Conservation (phyloP, 1,140 invertebrate genomes). For the Drosophila dunni region DNA sequence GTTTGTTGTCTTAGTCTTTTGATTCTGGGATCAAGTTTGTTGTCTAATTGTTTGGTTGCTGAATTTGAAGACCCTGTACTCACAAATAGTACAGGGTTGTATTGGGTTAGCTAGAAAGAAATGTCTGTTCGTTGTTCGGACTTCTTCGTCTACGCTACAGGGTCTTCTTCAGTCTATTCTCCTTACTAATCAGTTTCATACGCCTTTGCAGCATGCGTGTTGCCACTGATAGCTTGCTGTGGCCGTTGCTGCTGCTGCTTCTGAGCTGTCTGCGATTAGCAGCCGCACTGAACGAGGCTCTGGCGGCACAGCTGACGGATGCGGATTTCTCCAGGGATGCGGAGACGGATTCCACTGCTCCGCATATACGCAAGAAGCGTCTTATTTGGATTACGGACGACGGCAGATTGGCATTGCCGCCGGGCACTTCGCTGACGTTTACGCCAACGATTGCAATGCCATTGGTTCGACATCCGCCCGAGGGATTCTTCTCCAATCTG, state of each 20-base stretch:
- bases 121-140: too few relatives aligned
- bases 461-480: slow-evolving; percentile 92
- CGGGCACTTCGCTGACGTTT: slow-evolving; percentile 91
- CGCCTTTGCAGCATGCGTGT: slow-evolving; percentile 38
- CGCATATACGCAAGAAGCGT: slow-evolving; percentile 91
- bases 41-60: too few relatives aligned
- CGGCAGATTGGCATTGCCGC: slow-evolving; percentile 91
- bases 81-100: too few relatives aligned
- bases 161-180: background rate
- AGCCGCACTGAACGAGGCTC: slow-evolving; percentile 42
- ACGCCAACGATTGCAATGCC: slow-evolving; percentile 92
- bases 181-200: background rate
- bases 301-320: slow-evolving; percentile 60
- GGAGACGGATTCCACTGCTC: slow-evolving; percentile 52
- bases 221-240: background rate
- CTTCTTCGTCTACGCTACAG: too few relatives aligned
- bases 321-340: slow-evolving; percentile 41
- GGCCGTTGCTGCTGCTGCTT: slow-evolving; percentile 19
- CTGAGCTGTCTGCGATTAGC: slow-evolving; percentile 35
- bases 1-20: slow-evolving; percentile 56
- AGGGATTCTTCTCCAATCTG: slow-evolving; percentile 93
- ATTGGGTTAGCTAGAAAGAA: too few relatives aligned
- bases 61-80: too few relatives aligned
- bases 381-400: slow-evolving; percentile 93
- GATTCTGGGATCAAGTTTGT: slow-evolving; percentile 5